These are phyloP conservation scores for Nematolebias whitei DNA, from an alignment of 2,113 vertebrate genomes.

Conservation along the genomic window DNA sequence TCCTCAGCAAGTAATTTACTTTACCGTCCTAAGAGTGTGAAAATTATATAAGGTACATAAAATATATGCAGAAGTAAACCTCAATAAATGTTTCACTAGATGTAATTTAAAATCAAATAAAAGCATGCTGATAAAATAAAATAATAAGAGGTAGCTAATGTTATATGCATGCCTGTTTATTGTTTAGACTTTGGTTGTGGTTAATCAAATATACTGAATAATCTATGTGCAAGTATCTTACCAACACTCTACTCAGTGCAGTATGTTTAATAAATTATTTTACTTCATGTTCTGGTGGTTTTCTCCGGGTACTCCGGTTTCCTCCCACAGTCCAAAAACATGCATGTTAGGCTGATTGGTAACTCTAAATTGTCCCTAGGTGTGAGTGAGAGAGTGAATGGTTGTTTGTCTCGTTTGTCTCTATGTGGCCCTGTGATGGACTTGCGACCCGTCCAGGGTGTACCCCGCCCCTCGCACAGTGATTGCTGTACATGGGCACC, in stretches of 20 bases:
- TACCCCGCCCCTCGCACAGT: no score
- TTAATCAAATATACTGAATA: not conserved
- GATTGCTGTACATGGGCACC: no score
- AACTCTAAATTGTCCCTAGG: no score
- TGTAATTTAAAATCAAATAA: not conserved
- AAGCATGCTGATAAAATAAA: not conserved
- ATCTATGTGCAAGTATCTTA: not conserved
- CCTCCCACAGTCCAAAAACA: no score
- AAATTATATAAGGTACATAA: not conserved
- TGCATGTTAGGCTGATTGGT: no score
- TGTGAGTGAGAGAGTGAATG: no score
- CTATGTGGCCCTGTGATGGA: no score
- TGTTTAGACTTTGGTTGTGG: not conserved
- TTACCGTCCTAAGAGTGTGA: not conserved
- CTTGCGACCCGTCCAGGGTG: no score
- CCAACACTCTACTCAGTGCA: not conserved
- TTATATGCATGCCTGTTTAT: not conserved
- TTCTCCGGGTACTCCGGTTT: no score
- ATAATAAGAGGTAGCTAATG: not conserved
- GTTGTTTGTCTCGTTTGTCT: no score
- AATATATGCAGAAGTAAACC: not conserved
- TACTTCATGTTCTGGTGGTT: no score
- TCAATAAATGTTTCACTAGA: not conserved
- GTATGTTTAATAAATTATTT: not conserved
- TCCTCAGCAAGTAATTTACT: not conserved